Evolutionary conservation across 92 coral and sea anemone species (phyloP), one percentile per base, ranked within the genome.

Genomic region (Pocillopora meandrina): DNA sequence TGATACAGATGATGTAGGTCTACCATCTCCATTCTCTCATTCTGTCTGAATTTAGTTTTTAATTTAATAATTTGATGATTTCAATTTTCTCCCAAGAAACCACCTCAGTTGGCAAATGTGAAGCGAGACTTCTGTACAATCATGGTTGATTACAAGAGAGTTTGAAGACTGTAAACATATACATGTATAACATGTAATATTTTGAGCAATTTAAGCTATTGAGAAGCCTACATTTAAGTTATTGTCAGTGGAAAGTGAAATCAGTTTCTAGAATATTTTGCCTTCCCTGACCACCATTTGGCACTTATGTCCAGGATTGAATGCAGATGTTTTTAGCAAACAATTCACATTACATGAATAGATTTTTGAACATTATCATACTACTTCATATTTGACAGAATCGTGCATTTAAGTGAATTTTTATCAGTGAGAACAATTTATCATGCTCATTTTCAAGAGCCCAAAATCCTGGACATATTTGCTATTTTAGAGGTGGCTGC

Each of bases 121-220:
- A 70, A 70, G 55, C 35, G 74, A 70, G 35, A 70, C 74, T 70
- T 70, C 42, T 70, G 74, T 70, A 70, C 74, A 31, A 70, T 20
- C 0, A 26, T 33, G 74, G 56, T 33, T 31, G 15, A 42, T 42
- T 42, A 42, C 49, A 42, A 42, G 49, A 42, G 49, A 42, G 49
- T 42, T 3, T 42, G 7, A 42, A 42, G 49, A 42, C 49, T 42
- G 49, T 42, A 42, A 42, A 42, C 49, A 42, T 7, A 42, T 42
- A 42, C 36, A 70, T 52, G 36, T 70, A n/a, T 42, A 42, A 42
- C 49, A 42, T 42, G 49, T 42, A 42, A 42, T 42, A 70, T 3
- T 70, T 70, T 70, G 49, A 42, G 49, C 49, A 42, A 42, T 35
- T 70, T 23, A 70, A 20, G 35, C 5, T 70, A 26, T 70, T 20